A percentile compares a stretch with the other conserved stretches of the same genome.
phyloP scores from a whole-genome alignment of 2,888 invertebrate species.

The Drosophila birchii region DNA sequence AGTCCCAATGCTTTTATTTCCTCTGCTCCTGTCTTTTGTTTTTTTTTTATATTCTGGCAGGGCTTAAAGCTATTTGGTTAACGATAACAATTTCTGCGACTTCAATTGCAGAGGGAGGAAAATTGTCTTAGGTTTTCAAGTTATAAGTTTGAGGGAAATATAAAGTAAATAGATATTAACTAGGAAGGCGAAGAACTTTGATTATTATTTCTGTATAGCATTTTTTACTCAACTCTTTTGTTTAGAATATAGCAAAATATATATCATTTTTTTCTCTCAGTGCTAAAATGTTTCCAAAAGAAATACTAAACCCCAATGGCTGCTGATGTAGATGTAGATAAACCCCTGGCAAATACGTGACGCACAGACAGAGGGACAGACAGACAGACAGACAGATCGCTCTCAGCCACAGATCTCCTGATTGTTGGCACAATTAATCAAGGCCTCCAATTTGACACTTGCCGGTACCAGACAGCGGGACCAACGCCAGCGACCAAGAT shows the following conservation, averaged over 20 bases:
- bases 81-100: slow-evolving; percentile 39
- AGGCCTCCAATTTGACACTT: slow-evolving; percentile 50
- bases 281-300: slow-evolving; percentile 44
- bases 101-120: slow-evolving; percentile 1
- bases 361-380: slow-evolving; percentile 50
- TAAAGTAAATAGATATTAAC: not conserved
- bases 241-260: not conserved
- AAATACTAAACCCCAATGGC: slow-evolving; percentile 56
- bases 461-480: slow-evolving; percentile 48
- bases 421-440: slow-evolving; percentile 70
- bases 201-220: too few species aligned
- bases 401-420: slow-evolving; percentile 21
- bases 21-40: not conserved
- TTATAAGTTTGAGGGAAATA: not conserved
- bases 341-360: slow-evolving; percentile 51
- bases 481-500: slow-evolving; percentile 16
- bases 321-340: slow-evolving; percentile 38
- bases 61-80: slow-evolving; percentile 49
- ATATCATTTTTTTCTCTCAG: not conserved
- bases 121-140: not conserved
- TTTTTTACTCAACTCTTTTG: too few species aligned
- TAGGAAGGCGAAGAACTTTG: too few species aligned
- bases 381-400: slow-evolving; percentile 23
- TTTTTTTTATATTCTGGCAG: not conserved
- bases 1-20: slow-evolving; percentile 17